phyloP scores from a whole-genome alignment of 2,797 vertebrate species.

The Vespertilio murinus region DNA sequence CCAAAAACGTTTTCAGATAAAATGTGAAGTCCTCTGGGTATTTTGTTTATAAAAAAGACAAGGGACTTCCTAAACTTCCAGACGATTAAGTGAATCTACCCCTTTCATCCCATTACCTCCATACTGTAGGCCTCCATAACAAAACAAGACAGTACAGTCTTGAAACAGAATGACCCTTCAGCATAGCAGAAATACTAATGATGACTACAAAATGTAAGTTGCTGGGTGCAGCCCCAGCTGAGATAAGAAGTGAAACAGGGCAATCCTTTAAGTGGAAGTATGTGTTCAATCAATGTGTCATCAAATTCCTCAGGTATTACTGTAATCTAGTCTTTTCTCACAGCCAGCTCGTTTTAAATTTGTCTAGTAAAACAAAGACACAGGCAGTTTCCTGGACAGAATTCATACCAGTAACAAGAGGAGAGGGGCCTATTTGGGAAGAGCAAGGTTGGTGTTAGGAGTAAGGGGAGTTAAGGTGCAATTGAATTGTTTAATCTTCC shows the following conservation, averaged over 20 bases:
- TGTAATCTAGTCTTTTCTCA: neutral
- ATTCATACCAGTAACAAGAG: neutral
- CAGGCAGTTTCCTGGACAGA: neutral
- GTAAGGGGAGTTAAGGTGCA: neutral
- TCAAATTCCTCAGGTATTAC: neutral
- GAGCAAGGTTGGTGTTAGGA: neutral
- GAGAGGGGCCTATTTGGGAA: neutral
- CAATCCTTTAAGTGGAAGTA: neutral
- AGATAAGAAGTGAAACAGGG: neutral
- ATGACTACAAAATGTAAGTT: neutral
- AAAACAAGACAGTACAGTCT: neutral
- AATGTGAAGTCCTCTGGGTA: neutral
- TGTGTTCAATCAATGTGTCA: neutral
- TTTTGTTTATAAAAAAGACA: neutral
- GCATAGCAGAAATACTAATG: neutral
- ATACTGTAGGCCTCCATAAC: neutral
- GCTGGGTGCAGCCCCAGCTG: neutral
- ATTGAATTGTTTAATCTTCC: neutral
- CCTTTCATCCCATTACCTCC: neutral
- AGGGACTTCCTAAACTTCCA: neutral
- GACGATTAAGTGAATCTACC: neutral
- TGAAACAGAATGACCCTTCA: neutral
- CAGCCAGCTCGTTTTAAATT: neutral
- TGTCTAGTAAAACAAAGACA: neutral
- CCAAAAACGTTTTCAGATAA: neutral